Base-by-base conservation (phyloP, 1,140 invertebrate genomes). In the Nilaparvata lugens region DNA sequence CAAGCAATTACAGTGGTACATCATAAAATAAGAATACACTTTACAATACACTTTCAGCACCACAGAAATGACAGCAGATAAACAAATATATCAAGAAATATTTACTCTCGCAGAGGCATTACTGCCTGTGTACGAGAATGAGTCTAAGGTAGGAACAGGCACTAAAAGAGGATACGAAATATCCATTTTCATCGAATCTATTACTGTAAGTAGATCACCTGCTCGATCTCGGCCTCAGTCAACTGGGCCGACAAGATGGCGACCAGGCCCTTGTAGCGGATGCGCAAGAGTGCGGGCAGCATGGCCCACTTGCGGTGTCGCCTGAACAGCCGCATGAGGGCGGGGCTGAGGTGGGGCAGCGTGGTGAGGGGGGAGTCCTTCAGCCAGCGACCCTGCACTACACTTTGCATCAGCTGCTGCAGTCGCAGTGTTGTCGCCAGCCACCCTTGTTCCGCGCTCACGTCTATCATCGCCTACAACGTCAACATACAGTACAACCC, bases 401-500 rank as follows among this genome's bases (percentile, higher is more conserved):
- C 77, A 84, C 93, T 92, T 78, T 99, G 97, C 73, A 97, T 83
- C 0, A 93, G 59, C 63, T 86, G 81, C 61, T 87, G 85, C 54
- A 87, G 79, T 43, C 80, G 79, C 4, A 99, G 69, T 6, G 91
- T 86, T 4, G 87, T 85, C 7, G 83, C 76, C 18, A 98, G 74
- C 89, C 92, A 98, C 19, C 94, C 93, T 60, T 85, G 81, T 71
- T 96, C 91, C 5, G 93, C 91, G 60, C 84, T 83, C 16, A 93
- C 83, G 76, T 98, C 97, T 68, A 98, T 87, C 89, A 98, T 95
- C 24, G 96, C 94, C 86, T 95, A 76, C 68, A 72, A 65, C n/a
- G n/a, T n/a, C n/a, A n/a, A n/a, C n/a, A n/a, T n/a, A n/a, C n/a
- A n/a, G n/a, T n/a, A n/a, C n/a, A n/a, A n/a, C n/a, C n/a, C n/a